Percentiles rank a stretch among this genome's conserved stretches.
These are phyloP conservation scores for Rhea pennata DNA, from an alignment of 2,113 vertebrate species.

Conservation along the genomic window DNA sequence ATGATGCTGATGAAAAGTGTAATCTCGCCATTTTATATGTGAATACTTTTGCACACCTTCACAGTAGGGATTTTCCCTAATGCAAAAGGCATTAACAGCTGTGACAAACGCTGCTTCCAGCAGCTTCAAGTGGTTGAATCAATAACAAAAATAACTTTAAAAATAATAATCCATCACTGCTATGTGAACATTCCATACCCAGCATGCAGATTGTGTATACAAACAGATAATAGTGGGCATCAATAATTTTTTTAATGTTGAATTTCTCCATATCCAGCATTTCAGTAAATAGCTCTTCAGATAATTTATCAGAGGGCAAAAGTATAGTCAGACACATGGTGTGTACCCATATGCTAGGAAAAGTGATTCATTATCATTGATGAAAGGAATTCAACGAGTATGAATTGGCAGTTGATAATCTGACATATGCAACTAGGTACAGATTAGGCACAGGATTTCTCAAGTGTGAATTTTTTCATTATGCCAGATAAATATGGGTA, in stretches of 20 bases:
- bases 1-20: slow-evolving; percentile 43
- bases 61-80: slow-evolving; percentile 56
- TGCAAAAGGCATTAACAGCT: slow-evolving; percentile 50
- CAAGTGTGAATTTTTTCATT: background rate
- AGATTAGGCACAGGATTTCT: background rate
- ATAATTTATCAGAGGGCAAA: slow-evolving; percentile 47
- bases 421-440: background rate
- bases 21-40: slow-evolving; percentile 28
- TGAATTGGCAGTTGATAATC: slow-evolving; percentile 31
- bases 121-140: slow-evolving; percentile 49
- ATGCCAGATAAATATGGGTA: background rate
- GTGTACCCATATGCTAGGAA: slow-evolving; percentile 43
- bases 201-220: slow-evolving; percentile 21
- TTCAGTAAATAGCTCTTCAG: slow-evolving; percentile 54
- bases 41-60: slow-evolving; percentile 48
- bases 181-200: slow-evolving; percentile 30
- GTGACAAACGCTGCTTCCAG: slow-evolving; percentile 50
- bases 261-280: slow-evolving; percentile 45
- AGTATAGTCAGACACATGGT: slow-evolving; percentile 48
- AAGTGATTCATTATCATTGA: slow-evolving; percentile 59
- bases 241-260: slow-evolving; percentile 30
- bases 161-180: background rate
- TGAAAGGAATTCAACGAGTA: slow-evolving; percentile 7
- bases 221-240: slow-evolving; percentile 57
- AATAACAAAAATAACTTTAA: slow-evolving; percentile 40